Conservation (phyloP, 2,113 vertebrate species). For the Murina feae region DNA sequence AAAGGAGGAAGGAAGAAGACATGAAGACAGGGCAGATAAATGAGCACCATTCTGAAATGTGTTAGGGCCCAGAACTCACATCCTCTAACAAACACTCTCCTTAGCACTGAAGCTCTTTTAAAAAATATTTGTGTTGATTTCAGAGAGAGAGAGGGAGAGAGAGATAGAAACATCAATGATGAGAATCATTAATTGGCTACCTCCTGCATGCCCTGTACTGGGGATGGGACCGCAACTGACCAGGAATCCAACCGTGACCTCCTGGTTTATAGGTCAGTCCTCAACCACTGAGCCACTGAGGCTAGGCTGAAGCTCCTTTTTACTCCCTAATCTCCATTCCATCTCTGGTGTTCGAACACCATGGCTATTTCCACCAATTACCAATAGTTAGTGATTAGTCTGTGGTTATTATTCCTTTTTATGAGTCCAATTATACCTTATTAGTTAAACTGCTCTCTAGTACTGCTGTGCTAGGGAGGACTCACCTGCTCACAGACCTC, state of each 20-base stretch:
- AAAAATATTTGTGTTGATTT: too few species aligned
- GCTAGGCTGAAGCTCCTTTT: neutral
- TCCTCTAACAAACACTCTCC: neutral
- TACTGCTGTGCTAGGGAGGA: neutral
- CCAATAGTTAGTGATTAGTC: neutral
- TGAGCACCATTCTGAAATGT: neutral
- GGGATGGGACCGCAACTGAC: too few species aligned
- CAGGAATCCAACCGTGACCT: too few species aligned
- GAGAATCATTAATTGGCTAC: too few species aligned
- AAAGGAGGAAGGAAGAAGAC: neutral
- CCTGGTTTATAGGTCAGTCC: too few species aligned
- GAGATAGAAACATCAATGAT: too few species aligned
- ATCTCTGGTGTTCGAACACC: too few species aligned
- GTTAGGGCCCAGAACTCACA: neutral
- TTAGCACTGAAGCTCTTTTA: neutral
- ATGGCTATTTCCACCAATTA: neutral
- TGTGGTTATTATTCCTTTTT: neutral
- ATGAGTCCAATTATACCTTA: neutral
- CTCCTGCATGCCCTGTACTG: too few species aligned
- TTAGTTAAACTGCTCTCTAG: neutral
- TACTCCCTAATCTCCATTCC: neutral
- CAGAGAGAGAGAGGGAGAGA: too few species aligned
- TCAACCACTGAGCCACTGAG: too few species aligned
- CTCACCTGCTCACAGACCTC: neutral
- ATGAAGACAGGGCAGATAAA: too few species aligned